Base-by-base conservation (phyloP, 2,113 vertebrate genomes). In the Charadrius vociferus region DNA sequence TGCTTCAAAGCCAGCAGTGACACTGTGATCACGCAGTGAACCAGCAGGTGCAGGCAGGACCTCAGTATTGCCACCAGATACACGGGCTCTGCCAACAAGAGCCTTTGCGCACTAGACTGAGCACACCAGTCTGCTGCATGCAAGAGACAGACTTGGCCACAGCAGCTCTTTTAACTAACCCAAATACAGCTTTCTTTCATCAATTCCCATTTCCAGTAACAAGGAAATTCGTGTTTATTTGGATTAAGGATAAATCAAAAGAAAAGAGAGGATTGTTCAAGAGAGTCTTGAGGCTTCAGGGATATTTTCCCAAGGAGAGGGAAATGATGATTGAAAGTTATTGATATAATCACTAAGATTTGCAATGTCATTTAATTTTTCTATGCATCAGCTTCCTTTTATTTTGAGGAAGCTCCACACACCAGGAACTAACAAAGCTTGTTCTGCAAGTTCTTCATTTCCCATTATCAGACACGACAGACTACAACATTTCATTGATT, bases 231-330 rank as follows among this genome's bases (percentile, higher is more conserved):
- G 19, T 26, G 13, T 12, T 22, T 74, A 67, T 88, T 86, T 84
- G 37, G 9, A 81, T 70, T 21, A 22, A 95, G 20, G 22, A 86
- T 58, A 93, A 85, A 85, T 32, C 50, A 65, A 88, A 88, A 92
- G 37, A 52, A 49, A 49, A 72, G 36, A 81, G 12, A 86, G 14
- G 26, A 82, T 18, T 86, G 14, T 55, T 95, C 79, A 53, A 53
- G 67, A 47, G 37, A 68, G 41, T 26, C 30, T 56, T 53, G 27
- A 86, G 30, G 30, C 34, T 75, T 83, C 50, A 66, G n/a, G 37
- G 32, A 22, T 73, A 53, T 53, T 55, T 86, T 71, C n/a, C 14
- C 22, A 75, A 36, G 49, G 19, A 91, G 17, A 78, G 7, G 15
- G 12, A 79, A 95, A 94, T 39, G 4, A 84, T 45, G 39, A 87